Evolutionary conservation across 2,797 vertebrate species (phyloP), one percentile per base, ranked within the genome.

Genomic region (Peromyscus aztecus): DNA sequence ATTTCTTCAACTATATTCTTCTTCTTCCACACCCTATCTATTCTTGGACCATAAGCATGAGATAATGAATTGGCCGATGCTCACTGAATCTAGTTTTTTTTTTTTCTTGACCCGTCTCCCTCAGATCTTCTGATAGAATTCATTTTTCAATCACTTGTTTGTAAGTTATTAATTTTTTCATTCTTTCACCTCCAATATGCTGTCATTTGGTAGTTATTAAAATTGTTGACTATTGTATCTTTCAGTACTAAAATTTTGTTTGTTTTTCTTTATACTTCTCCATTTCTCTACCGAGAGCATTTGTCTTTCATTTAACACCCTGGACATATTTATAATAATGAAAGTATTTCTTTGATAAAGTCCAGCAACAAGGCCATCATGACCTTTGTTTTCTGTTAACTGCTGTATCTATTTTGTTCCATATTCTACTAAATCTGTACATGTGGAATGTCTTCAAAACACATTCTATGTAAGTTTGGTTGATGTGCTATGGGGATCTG

Each of bases 401-500:
- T 49, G 0, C 5, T 49, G 0, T 61, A 6, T 89, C 69, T 77
- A 71, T 78, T 82, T 55, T 13, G 11, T 76, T 3, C 34, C 2
- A 57, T 21, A 21, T 67, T 67, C 52, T 34, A 11, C 57, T 57
- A 13, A 37, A 63, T 59, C 43, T 73, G 81, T 69, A 87, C 3
- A 27, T 3, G 77, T 90, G 52, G 78, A 65, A 43, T 78, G 65
- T 52, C 80, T 97, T 95, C 2, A 90, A 92, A 27, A 85, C 81
- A 75, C 52, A 40, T 61, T 67, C 46, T 43, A 43, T 24, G 49
- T 14, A 77, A 77, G 55, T 84, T 8, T 67, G 8, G 49, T 63
- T 90, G 71, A 90, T 57, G 8, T 73, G 7, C 2, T 86, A 0
- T n/a, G 80, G 6, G 24, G 34, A 67, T 84, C 4, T 92, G 37